Evolutionary conservation across 1,140 invertebrate species (phyloP), one percentile per base, ranked within the genome.

Genomic region (Steinernema feltiae): DNA sequence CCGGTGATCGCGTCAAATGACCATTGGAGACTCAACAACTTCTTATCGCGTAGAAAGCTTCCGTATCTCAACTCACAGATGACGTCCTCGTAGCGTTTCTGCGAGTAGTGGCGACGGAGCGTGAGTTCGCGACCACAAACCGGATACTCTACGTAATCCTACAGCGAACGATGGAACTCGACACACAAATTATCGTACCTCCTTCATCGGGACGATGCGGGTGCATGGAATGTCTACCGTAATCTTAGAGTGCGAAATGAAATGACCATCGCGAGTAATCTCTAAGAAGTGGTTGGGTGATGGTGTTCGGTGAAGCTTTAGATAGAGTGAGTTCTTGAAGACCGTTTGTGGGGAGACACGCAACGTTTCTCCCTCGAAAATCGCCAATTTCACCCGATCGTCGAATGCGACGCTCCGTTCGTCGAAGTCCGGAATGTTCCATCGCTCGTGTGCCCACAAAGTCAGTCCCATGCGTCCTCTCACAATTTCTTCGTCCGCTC

Each of bases 151-250:
- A 63, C 53, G 53, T 63, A 63, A 21, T 63, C 53, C 53, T 15
- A 63, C 12, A n/a, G 24, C 53, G 53, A n/a, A 63, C 53, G 15
- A 3, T 63, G 7, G 2, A 63, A 7, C 2, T 63, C 53, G 7
- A 21, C 53, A 63, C 2, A 63, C 7, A 7, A 41, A 41, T 7
- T 7, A 7, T 7, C 53, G 12, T 27, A 63, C 53, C 53, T 63
- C 53, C 53, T 63, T 63, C 53, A 63, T 63, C 7, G 53, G 53
- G 12, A 63, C 12, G 24, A 63, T 27, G 7, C 53, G 15, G 24
- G 53, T 63, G 53, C 53, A 63, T 21, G 53, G 53, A 27, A 63
- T 63, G 24, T 63, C 53, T 27, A 63, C 53, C 53, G 53, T 63
- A 63, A 63, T 27, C 53, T 63, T 63, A 21, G 53, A 63, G 24